Percentiles rank a stretch among this genome's conserved stretches.
phyloP scores from a whole-genome alignment of 2,797 vertebrate genomes.

The Buphagus erythrorhynchus region DNA sequence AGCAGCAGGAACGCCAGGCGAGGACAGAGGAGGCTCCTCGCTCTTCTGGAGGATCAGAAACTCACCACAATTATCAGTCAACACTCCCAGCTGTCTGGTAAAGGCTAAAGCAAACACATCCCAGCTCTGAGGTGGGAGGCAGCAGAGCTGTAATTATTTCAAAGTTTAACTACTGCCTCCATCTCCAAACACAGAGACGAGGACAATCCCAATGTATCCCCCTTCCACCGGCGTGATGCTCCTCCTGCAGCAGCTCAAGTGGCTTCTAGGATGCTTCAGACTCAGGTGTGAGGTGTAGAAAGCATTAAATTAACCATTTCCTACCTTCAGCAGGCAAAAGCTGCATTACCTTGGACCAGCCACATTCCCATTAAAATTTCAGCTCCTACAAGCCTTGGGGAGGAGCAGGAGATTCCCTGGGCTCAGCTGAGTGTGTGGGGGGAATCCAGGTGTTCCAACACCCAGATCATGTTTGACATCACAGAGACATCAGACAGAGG shows the following conservation, averaged over 20 bases:
- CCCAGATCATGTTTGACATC: background rate
- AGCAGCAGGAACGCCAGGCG: background rate
- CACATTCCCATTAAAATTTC: rapidly evolving
- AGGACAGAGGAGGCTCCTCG: background rate
- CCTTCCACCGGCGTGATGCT: rapidly evolving
- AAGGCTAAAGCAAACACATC: background rate
- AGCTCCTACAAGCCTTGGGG: rapidly evolving
- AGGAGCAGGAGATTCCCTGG: background rate
- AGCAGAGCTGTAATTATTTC: conserved; percentile 5
- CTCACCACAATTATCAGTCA: background rate
- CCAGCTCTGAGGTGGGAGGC: background rate
- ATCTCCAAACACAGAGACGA: rapidly evolving
- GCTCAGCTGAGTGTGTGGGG: rapidly evolving
- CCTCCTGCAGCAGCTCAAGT: background rate
- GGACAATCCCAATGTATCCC: rapidly evolving
- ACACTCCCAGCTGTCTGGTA: background rate
- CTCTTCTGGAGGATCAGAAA: background rate
- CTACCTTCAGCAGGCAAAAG: background rate
- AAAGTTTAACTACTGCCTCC: background rate
- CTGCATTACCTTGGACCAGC: rapidly evolving
- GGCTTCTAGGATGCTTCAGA: background rate
- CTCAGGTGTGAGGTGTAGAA: background rate
- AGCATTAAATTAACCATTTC: background rate
- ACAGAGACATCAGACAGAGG: background rate
- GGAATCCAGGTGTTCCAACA: background rate